Conservation (phyloP, 2,888 invertebrate genomes). For the Germaria angustata region DNA sequence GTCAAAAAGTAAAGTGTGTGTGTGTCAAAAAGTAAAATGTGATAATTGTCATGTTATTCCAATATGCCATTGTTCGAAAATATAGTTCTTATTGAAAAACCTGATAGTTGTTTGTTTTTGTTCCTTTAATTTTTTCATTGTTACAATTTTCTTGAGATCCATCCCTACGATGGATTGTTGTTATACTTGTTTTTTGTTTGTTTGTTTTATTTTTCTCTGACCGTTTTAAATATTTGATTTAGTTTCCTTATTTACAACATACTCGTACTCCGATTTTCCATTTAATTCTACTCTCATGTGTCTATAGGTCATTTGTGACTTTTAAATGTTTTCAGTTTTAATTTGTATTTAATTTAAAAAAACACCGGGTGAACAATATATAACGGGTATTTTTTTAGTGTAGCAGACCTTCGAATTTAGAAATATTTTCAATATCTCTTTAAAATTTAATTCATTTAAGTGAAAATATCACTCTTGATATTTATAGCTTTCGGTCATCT, state of each 20-base stretch:
- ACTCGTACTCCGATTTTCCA: background rate
- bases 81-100: too few relatives aligned
- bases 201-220: background rate
- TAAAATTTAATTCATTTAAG: too few relatives aligned
- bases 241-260: background rate
- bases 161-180: background rate
- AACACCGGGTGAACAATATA: background rate
- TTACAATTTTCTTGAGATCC: constrained; percentile 6
- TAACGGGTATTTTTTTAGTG: too few relatives aligned
- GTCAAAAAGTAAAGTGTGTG: too few relatives aligned
- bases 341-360: background rate
- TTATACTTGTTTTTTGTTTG: background rate
- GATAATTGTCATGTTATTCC: too few relatives aligned
- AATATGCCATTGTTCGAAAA: too few relatives aligned
- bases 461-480: too few relatives aligned
- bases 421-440: too few relatives aligned
- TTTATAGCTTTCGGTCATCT: too few relatives aligned
- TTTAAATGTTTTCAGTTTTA: background rate
- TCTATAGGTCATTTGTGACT: background rate
- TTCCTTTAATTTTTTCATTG: background rate
- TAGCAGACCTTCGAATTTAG: too few relatives aligned
- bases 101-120: too few relatives aligned
- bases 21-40: too few relatives aligned
- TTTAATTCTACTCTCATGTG: constrained; percentile 2
- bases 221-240: constrained; percentile 26